Evolutionary conservation across 2,888 invertebrate genomes (phyloP), one percentile per base, ranked within the genome.

Genomic region (Cantharis nigra): DNA sequence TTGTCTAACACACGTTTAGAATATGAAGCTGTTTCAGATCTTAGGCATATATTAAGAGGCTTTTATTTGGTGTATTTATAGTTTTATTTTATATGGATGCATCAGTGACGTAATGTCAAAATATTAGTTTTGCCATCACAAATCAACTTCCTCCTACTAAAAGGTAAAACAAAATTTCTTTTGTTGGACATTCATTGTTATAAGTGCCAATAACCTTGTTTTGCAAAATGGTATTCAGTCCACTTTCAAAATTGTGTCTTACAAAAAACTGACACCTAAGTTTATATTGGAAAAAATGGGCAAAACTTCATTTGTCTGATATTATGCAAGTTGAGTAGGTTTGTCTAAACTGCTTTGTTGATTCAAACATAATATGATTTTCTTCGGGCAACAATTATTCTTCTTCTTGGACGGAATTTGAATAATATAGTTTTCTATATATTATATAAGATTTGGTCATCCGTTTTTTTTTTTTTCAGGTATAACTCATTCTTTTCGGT

Each of bases 31-130:
- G 26, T 74, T 23, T 67, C 69, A 70, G n/a, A 23, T 23, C 23
- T 67, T 67, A 3, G 64, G 64, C 64, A 64, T 64, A 64, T 64
- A 23, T 67, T 20, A 67, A 67, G 65, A 67, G 26, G 26, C 13
- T 67, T 67, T 67, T 23, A 23, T 67, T 67, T 67, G 20, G 65
- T 67, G 20, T 67, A 23, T 67, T 67, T 18, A 20, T 20, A 64
- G 65, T 63, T 76, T 76, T 76, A 75, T 75, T 78, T 76, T 71
- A 72, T 74, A 70, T 78, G 71, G 78, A 72, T 78, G 74, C 75
- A 67, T 74, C 26, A 65, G 79, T 80, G 81, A 79, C 80, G 80
- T 77, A 74, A 78, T 70, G 76, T 74, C 78, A 78, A 76, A 79
- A 79, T 72, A 78, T 49, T 49, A 49, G n/a, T 49, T 49, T 67